phyloP scores from a whole-genome alignment of 2,888 invertebrate genomes.

The Melanophora roralis region DNA sequence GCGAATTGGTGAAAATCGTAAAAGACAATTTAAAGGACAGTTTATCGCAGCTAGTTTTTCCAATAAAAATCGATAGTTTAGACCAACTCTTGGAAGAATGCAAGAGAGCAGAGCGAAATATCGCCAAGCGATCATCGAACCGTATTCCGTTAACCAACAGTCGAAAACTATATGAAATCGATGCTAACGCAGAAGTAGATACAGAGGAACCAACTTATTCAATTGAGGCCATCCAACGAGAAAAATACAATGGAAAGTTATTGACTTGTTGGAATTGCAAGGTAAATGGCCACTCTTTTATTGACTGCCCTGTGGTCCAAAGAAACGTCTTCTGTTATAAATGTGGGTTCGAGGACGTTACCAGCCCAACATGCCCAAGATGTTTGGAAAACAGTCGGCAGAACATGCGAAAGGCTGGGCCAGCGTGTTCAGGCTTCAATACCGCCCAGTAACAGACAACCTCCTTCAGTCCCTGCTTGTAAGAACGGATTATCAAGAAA shows the following conservation, averaged over 20 bases:
- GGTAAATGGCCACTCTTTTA: conserved; percentile 24
- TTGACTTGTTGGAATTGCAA: conserved; percentile 46
- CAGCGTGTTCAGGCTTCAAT: background rate
- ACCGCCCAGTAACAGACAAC: background rate
- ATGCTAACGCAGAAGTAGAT: background rate
- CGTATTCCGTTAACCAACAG: background rate
- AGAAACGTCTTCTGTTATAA: conserved; percentile 18
- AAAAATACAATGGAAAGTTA: background rate
- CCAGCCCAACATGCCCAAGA: conserved; percentile 11
- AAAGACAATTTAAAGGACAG: background rate
- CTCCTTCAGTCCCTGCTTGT: background rate
- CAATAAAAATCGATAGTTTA: background rate
- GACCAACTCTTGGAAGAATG: background rate
- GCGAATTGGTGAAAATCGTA: background rate
- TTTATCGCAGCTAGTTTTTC: background rate
- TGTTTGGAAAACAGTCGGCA: conserved; percentile 32
- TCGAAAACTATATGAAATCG: background rate
- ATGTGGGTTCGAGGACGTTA: too few relatives aligned
- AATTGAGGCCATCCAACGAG: background rate
- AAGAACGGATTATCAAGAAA: too few relatives aligned
- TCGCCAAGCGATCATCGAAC: background rate
- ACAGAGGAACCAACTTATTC: background rate
- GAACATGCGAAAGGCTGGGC: conserved; percentile 28
- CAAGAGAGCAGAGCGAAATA: background rate
- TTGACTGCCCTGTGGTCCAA: conserved; percentile 15